Evolutionary conservation across 2,113 vertebrate species (phyloP).

Genomic region (Syrrhaptes paradoxus): DNA sequence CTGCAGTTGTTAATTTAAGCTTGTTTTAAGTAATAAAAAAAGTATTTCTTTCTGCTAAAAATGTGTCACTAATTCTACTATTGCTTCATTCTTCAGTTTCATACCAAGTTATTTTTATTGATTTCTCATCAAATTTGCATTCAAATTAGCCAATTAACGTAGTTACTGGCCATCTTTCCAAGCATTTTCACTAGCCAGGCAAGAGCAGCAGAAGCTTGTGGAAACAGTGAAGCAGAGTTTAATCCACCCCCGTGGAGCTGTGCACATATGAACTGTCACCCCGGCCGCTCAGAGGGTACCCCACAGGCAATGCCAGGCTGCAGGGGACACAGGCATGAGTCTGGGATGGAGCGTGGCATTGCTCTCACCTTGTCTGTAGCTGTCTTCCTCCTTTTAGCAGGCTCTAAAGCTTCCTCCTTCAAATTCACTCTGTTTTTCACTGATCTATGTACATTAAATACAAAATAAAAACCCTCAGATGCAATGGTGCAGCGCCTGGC

Average conservation of each 20-base stretch:
- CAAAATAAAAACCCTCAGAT: neutral
- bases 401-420: neutral
- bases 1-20: conserved; percentile 52
- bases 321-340: neutral
- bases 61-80: neutral
- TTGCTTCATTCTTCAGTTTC: neutral
- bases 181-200: neutral
- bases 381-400: neutral
- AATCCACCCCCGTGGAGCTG: neutral
- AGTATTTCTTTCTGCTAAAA: neutral
- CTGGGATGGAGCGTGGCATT: neutral
- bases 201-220: neutral
- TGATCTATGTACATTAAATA: neutral
- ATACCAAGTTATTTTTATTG: neutral
- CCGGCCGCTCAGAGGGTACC: neutral
- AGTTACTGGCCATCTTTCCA: neutral
- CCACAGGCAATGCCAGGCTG: neutral
- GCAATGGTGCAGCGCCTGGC: neutral
- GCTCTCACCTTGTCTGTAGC: neutral
- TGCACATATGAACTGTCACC: accelerated
- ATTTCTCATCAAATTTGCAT: neutral
- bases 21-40: conserved; percentile 37
- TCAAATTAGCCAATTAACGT: neutral
- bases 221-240: neutral
- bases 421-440: neutral